Evolutionary conservation across 2,797 vertebrate genomes (phyloP).

Genomic region (Tokudaia muenninki): DNA sequence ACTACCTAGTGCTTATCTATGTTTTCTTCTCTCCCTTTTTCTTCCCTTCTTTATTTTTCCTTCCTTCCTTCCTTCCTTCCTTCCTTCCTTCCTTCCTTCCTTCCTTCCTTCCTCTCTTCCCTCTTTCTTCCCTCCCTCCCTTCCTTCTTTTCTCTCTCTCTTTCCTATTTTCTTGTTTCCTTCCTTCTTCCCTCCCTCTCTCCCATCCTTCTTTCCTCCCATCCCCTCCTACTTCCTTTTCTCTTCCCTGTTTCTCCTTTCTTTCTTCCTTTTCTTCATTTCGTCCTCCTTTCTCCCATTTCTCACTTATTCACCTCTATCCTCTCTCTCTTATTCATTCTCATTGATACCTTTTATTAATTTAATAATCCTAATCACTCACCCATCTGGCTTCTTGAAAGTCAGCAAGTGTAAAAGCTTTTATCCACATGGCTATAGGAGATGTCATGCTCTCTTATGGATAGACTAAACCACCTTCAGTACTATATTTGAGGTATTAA

Average conservation of each 20-base stretch:
- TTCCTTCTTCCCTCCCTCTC: fast-evolving
- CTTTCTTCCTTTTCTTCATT: not conserved
- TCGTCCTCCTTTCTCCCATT: not conserved
- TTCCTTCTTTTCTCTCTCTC: fast-evolving
- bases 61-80: fast-evolving
- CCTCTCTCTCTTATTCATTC: not conserved
- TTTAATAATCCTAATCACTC: not conserved
- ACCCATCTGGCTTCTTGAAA: not conserved
- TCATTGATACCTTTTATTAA: not conserved
- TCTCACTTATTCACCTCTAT: fast-evolving
- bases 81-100: fast-evolving
- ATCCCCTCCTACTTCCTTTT: fast-evolving
- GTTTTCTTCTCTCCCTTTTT: not conserved
- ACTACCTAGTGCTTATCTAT: not conserved
- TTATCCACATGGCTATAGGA: not conserved
- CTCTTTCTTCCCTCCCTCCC: fast-evolving
- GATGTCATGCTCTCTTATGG: not conserved
- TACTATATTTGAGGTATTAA: not conserved
- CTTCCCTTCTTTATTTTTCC: fast-evolving
- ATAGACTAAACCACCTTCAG: not conserved
- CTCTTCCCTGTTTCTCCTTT: fast-evolving
- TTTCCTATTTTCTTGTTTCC: fast-evolving
- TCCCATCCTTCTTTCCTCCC: too few relatives aligned
- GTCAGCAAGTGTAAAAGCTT: not conserved
- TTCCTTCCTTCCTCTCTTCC: not conserved